A percentile compares a stretch with the other conserved stretches of the same genome.
Evolutionary conservation across 2,113 vertebrate genomes (phyloP).

Genomic region (Orycteropus afer): DNA sequence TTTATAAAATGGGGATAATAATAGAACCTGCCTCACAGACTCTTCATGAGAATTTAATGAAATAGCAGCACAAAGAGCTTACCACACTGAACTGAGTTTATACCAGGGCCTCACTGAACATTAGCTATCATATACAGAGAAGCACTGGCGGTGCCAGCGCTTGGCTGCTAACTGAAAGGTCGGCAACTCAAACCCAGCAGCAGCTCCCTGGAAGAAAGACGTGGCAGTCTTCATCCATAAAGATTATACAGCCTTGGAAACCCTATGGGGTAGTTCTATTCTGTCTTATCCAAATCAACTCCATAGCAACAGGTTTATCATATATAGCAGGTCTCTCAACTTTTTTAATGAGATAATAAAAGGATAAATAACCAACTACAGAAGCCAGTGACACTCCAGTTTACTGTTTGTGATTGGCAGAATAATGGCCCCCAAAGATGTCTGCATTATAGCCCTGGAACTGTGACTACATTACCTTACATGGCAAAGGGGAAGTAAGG

Average conservation of each 20-base stretch:
- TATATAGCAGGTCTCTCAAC: not conserved
- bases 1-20: constrained; percentile 8
- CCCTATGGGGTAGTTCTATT: not conserved
- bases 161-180: too few species aligned
- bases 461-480: not conserved
- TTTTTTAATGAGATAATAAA: constrained; percentile 33
- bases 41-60: not conserved
- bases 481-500: not conserved
- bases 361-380: constrained; percentile 50
- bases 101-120: not conserved
- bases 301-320: not conserved
- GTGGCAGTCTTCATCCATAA: too few species aligned
- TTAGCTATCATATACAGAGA: too few species aligned
- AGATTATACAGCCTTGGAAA: not conserved
- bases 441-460: constrained; percentile 22
- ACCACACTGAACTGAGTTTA: not conserved
- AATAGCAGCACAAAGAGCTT: not conserved
- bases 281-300: not conserved
- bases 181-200: too few species aligned
- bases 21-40: not conserved
- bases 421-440: not conserved
- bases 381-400: constrained; percentile 10
- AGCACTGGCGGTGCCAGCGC: too few species aligned
- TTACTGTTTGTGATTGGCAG: not conserved
- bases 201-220: too few species aligned